Base-by-base conservation (phyloP, 2,113 vertebrate species). In the Eidolon helvum region DNA sequence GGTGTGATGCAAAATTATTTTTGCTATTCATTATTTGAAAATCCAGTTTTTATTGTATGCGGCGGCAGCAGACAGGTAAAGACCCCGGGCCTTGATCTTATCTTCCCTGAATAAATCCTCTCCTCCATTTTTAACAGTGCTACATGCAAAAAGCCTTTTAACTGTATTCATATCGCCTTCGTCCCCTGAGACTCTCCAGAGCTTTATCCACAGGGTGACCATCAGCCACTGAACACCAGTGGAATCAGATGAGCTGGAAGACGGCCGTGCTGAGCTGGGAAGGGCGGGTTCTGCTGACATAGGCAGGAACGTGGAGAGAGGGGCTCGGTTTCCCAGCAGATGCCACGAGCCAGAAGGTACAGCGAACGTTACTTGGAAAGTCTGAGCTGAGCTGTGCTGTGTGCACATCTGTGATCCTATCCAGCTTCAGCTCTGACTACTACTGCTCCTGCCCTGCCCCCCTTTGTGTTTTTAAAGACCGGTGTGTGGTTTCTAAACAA, bases 21-120 rank as follows among this genome's bases (percentile, higher is more conserved):
- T 68, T 95, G 12, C 78, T 87, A 53, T 43, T 92, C 22, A 45
- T 79, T 74, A 65, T 69, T 96, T 79, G n/a, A 92, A 82, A 89
- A 15, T 15, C 16, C 55, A 94, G 45, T 18, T 55, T 86, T 92
- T 77, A 9, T 16, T 35, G 0, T 30, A 43, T 16, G 9, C 28
- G 68, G n/a, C 5, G 80, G 38, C 14, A 88, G 22, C 48, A 50
- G 48, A 28, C 26, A 89, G 43, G 43, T 11, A 55, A 65, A 85
- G 40, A 66, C 28, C 16, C 16, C n/a, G 12, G 35, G 33, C 28
- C 50, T 90, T n/a, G 26, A 35, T 66, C 11, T 74, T 35, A 16
- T 14, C 14, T 77, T 55, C 35, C 26, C 30, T 35, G 26, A 5
- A 26, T 11, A 48, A 63, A 74, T 85, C 30, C 7, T 53, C 79